Base-by-base conservation (phyloP, 2,888 invertebrate genomes). In the Mycalesis mineus region DNA sequence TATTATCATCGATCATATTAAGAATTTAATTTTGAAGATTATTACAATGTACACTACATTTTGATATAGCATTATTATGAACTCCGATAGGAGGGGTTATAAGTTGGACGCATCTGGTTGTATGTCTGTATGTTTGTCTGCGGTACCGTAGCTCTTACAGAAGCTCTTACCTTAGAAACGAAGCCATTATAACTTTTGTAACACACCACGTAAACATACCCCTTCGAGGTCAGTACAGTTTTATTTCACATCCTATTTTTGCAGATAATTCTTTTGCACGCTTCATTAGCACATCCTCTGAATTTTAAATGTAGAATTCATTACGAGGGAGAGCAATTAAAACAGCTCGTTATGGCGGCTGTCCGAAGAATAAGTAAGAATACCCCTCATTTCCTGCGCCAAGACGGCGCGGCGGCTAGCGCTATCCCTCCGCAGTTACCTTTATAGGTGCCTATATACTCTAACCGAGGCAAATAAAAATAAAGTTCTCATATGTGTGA, bases 271-370 rank as follows among this genome's bases (percentile, higher is more conserved):
- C 45, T 51, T 57, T 55, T 50, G 49, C 36, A 45, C 42, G 61
- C 50, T 52, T 55, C 57, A 55, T 55, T 52, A 59, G 15, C 55
- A 37, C 37, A 45, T 56, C 45, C 45, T 53, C 36, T 47, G 41
- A 56, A 54, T 61, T 54, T 61, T 50, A 56, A 57, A 60, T 55
- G 37, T 54, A 49, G 53, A 49, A 54, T 58, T 49, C 56, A 37
- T 57, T 47, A 57, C 56, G 28, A 61, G 53, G 33, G 44, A 22
- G 39, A 58, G 63, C 63, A 65, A 65, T 66, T 64, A 65, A 61
- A 65, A 63, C 61, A 63, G 60, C 65, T 66, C 65, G 62, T 66
- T 66, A 66, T 65, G 58, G 60, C 58, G 61, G 58, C 63, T 63
- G 63, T 66, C 64, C 62, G 55, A 64, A 65, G 66, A 62, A 65